Conservation (phyloP, 1,140 invertebrate species). For the Zaprionus camerounensis region DNA sequence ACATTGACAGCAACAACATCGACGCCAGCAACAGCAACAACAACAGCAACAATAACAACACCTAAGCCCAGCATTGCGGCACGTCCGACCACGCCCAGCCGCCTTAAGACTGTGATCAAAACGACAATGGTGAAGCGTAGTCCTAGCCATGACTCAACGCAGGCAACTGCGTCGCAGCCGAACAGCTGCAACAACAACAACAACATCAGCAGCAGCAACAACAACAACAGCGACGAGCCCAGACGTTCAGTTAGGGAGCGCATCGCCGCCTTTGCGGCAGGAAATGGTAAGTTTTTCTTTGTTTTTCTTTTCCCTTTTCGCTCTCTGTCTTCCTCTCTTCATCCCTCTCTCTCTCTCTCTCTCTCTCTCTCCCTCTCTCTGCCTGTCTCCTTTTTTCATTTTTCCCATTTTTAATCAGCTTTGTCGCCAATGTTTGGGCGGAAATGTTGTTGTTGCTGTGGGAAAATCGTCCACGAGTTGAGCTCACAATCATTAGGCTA, state of each 20-base stretch:
- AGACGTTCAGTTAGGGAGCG: slow-evolving; percentile 81
- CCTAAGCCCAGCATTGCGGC: slow-evolving; percentile 74
- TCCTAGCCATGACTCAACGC: slow-evolving; percentile 82
- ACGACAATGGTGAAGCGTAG: slow-evolving; percentile 84
- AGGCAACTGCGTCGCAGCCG: slow-evolving; percentile 54
- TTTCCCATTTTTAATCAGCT: slow-evolving; percentile 65
- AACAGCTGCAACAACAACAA: slow-evolving; percentile 58
- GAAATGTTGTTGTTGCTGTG: slow-evolving; percentile 61
- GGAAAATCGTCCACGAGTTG: slow-evolving; percentile 52
- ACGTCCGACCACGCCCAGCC: slow-evolving; percentile 80
- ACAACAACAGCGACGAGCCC: slow-evolving; percentile 55
- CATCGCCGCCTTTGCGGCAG: slow-evolving; percentile 82
- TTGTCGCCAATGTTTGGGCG: slow-evolving; percentile 55
- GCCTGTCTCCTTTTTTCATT: not conserved
- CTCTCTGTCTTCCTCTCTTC: slow-evolving; percentile 4
- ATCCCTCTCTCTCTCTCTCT: not conserved
- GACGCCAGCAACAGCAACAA: slow-evolving; percentile 36
- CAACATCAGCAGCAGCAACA: slow-evolving; percentile 51
- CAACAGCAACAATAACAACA: slow-evolving; percentile 46
- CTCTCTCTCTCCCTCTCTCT: not conserved
- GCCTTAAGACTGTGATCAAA: slow-evolving; percentile 84
- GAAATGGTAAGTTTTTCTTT: slow-evolving; percentile 79
- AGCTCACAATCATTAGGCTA: slow-evolving; percentile 68
- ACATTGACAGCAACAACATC: slow-evolving; percentile 64
- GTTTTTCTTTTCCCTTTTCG: slow-evolving; percentile 12